Evolutionary conservation across 2,888 invertebrate genomes (phyloP), one percentile per base, ranked within the genome.

Genomic region (Coelopa pilipes): DNA sequence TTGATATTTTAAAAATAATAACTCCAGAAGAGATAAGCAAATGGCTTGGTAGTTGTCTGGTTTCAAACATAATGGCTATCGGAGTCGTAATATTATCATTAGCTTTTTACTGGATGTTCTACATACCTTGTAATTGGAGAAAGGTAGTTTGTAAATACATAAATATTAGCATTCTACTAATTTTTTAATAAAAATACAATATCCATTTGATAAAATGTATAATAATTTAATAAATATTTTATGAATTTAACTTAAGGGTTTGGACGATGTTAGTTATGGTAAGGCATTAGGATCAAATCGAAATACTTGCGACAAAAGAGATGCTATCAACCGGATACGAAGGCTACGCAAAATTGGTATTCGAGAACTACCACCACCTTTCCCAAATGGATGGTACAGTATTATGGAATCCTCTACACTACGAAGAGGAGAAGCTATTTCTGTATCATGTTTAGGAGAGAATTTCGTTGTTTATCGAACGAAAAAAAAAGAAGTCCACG

Each of bases 311-410:
- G 72, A 72, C 4, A 86, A 82, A 62, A 79, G 79, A 3, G 77
- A 79, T 47, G 75, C 79, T 7, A 88, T 91, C 34, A 85, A 88
- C 12, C 86, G 91, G 0, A 85, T 90, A 0, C 89, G 90, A 76
- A 87, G 85, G 0, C 82, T 89, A 0, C 87, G 93, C 10, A 89
- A 89, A 73, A 87, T 91, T 9, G 94, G 94, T 0, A 88, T 89
- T 0, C 80, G 75, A 1, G 82, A 87, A 47, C 88, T 94, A 2
- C 96, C 96, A 0, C 96, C 96, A 0, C 94, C 95, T 0, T 96
- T 91, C 84, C 96, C 96, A 0, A 96, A 97, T 82, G 96, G 96
- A 0, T 97, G 97, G 97, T 96, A 93, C 80, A 92, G 91, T 0
- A 84, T 96, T 1, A 87, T 92, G 0, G 96, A 96, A 83, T 93